Evolutionary conservation across 2,888 invertebrate species (phyloP), one percentile per base, ranked within the genome.

Genomic region (Conops quadrifasciatus): DNA sequence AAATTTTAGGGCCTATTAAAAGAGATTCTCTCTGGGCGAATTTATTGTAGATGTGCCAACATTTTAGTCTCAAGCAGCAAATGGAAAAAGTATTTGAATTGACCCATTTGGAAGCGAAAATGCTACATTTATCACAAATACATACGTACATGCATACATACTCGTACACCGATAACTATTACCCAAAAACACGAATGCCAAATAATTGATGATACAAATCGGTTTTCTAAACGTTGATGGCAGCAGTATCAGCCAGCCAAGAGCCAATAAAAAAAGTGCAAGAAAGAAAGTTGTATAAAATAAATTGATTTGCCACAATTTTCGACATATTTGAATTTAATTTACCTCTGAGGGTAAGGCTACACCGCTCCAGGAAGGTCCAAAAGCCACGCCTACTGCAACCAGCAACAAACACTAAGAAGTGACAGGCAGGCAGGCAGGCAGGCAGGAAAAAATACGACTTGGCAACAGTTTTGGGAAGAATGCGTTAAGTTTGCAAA

Each of bases 251-350:
- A n/a, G 13, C 21, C n/a, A 45, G 30, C 60, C 1, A 36, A 60
- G 15, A n/a, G 24, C 36, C 15, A 58, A 59, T 5, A 28, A 16
- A 36, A 24, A 49, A 16, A 45, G 47, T 13, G 1, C 19, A 11
- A 63, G 45, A 63, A 43, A 21, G 24, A 49, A 51, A 64, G n/a
- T 19, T 26, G 16, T 47, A 47, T 28, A 49, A 47, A 26, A 67
- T 43, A 45, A 67, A 67, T 58, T 56, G 67, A 58, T 67, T 51
- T 67, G 43, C 26, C 58, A 67, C 19, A 58, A 70, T 26, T 65
- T 53, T 60, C 19, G 66, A 65, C 65, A 65, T n/a, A 70, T 70
- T 59, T 49, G 65, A 70, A 70, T 70, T 70, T 66, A 70, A 66
- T 70, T 70, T 65, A 64, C 53, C 64, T 56, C 70, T 56, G 15